These are phyloP conservation scores for Brachionus asplanchnoidis DNA, from an alignment of 1,140 invertebrate genomes.

Conservation along the genomic window DNA sequence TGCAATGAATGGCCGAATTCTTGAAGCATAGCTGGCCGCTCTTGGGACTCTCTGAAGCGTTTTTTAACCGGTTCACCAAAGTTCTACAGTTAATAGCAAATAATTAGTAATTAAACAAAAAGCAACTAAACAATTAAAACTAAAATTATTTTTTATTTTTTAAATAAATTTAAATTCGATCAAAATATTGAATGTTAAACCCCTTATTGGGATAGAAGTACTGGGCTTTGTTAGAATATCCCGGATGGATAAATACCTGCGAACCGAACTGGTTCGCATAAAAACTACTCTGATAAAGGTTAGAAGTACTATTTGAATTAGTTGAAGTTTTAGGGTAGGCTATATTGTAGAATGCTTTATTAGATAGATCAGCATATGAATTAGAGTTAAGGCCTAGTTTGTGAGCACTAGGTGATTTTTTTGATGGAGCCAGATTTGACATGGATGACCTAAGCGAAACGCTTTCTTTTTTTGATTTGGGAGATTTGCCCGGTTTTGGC, in stretches of 20 bases:
- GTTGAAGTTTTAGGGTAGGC: neutral
- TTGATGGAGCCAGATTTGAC: neutral
- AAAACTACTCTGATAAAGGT: neutral
- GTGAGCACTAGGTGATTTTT: neutral
- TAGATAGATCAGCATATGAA: conserved; percentile 31
- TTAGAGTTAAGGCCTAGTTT: conserved; percentile 1
- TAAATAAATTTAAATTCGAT: neutral
- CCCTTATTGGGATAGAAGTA: neutral
- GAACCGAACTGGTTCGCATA: neutral
- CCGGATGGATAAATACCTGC: neutral
- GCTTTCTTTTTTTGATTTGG: neutral
- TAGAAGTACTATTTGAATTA: conserved; percentile 22
- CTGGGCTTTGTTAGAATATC: neutral
- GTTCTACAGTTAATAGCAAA: conserved; percentile 50
- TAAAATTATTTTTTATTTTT: neutral
- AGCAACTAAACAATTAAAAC: conserved; percentile 31
- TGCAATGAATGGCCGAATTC: conserved; percentile 70
- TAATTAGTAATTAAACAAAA: conserved; percentile 29
- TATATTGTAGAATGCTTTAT: neutral
- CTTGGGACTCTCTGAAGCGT: conserved; percentile 70
- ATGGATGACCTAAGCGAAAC: neutral
- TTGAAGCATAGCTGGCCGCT: conserved; percentile 69
- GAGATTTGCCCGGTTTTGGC: neutral
- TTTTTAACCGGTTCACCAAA: conserved; percentile 76
- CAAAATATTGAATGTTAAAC: conserved; percentile 26